Conservation (phyloP, 2,888 invertebrate genomes). For the Pecten maximus region DNA sequence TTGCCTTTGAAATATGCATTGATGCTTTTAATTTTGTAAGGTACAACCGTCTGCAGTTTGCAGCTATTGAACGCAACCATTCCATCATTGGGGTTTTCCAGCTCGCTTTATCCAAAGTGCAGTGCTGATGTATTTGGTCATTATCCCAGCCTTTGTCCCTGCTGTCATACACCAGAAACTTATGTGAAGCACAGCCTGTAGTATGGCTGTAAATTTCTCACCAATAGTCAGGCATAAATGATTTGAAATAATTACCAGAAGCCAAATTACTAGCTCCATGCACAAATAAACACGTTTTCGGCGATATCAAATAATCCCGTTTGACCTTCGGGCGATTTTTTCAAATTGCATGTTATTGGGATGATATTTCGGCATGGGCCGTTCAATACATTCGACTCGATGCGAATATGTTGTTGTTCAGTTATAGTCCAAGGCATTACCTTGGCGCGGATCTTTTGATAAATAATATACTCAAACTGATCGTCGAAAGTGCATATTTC, state of each 20-base stretch:
- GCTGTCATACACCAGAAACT: neutral
- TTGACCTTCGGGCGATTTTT: neutral
- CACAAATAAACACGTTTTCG: neutral
- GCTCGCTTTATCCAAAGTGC: neutral
- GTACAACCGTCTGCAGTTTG: neutral
- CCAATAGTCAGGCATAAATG: neutral
- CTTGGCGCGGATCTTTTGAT: neutral
- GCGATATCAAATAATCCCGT: neutral
- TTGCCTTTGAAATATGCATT: too few species aligned
- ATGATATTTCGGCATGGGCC: neutral
- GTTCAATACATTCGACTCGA: neutral
- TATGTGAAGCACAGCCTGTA: neutral
- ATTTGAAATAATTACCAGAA: neutral
- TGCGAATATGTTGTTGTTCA: neutral
- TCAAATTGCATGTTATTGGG: neutral
- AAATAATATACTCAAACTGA: neutral
- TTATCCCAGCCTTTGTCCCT: neutral
- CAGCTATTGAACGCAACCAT: neutral
- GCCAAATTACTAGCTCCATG: neutral
- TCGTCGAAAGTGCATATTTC: neutral
- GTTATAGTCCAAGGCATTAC: neutral
- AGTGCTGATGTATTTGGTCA: neutral
- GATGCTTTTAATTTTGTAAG: too few species aligned
- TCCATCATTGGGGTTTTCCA: neutral
- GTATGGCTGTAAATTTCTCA: neutral